These are phyloP conservation scores for Pasiphila rectangulata DNA, from an alignment of 2,888 invertebrate species.

Conservation along the genomic window DNA sequence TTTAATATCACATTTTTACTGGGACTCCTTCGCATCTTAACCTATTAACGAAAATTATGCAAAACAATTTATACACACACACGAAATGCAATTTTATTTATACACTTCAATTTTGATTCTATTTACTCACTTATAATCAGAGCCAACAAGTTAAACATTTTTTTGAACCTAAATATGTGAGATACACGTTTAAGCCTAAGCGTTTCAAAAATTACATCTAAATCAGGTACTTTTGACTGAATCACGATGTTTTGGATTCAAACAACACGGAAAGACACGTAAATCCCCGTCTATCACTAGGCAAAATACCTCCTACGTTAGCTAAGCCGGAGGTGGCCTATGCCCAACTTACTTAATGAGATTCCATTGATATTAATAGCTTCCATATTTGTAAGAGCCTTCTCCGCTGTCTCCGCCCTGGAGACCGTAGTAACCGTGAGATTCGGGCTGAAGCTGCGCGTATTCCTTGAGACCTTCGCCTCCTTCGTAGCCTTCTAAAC, in stretches of 20 bases:
- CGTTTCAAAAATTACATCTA: constrained; percentile 53
- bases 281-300: too few species aligned
- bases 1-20: constrained; percentile 76
- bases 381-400: constrained; percentile 61
- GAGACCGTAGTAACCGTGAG: constrained; percentile 57
- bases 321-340: not conserved
- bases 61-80: constrained; percentile 43
- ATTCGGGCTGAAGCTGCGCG: constrained; percentile 57
- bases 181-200: constrained; percentile 49
- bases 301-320: too few species aligned
- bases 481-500: constrained; percentile 56
- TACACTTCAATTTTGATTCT: constrained; percentile 33
- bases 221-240: constrained; percentile 67
- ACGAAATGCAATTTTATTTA: constrained; percentile 35
- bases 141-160: constrained; percentile 29
- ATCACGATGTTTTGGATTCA: too few species aligned
- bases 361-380: constrained; percentile 55
- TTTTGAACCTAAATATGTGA: constrained; percentile 33
- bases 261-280: too few species aligned
- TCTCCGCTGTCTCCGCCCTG: constrained; percentile 61
- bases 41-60: constrained; percentile 51
- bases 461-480: constrained; percentile 64
- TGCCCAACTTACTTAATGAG: constrained; percentile 42
- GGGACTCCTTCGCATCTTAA: constrained; percentile 57
- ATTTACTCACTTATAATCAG: constrained; percentile 29